Percentiles rank a stretch among this genome's conserved stretches.
These are phyloP conservation scores for Chymomyza costata DNA, from an alignment of 1,140 invertebrate genomes.

Conservation along the genomic window DNA sequence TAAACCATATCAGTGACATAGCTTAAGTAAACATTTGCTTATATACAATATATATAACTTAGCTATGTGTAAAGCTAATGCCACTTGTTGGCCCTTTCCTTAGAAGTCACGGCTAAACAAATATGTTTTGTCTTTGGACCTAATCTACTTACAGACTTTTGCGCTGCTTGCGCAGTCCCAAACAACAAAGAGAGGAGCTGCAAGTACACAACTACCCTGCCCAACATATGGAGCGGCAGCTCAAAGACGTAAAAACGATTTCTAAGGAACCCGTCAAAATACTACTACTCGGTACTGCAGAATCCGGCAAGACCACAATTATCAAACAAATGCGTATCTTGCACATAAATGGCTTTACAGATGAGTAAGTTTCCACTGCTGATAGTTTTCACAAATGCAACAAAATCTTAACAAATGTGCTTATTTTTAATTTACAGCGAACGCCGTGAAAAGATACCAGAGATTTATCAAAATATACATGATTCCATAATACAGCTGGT, in stretches of 20 bases:
- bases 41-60: too few relatives aligned
- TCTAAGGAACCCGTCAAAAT: slow-evolving; percentile 78
- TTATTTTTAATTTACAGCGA: slow-evolving; percentile 76
- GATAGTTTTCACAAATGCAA: background rate
- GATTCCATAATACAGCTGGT: slow-evolving; percentile 82
- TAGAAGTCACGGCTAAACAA: slow-evolving; percentile 50
- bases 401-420: too few relatives aligned
- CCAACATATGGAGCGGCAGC: slow-evolving; percentile 44
- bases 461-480: slow-evolving; percentile 82
- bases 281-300: slow-evolving; percentile 81
- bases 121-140: slow-evolving; percentile 44
- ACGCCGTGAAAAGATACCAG: slow-evolving; percentile 78
- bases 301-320: slow-evolving; percentile 86
- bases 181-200: slow-evolving; percentile 25
- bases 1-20: slow-evolving; percentile 15
- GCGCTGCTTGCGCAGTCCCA: slow-evolving; percentile 59
- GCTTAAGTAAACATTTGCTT: slow-evolving; percentile 53
- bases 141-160: slow-evolving; percentile 53
- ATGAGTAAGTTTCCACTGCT: slow-evolving; percentile 76
- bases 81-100: slow-evolving; percentile 37
- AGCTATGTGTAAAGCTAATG: slow-evolving; percentile 42
- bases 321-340: slow-evolving; percentile 90
- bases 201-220: slow-evolving; percentile 14
- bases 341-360: slow-evolving; percentile 83
- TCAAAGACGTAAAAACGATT: slow-evolving; percentile 42